These are phyloP conservation scores for Enteromius radiatus DNA, from an alignment of 2,797 vertebrate genomes.

Conservation along the genomic window DNA sequence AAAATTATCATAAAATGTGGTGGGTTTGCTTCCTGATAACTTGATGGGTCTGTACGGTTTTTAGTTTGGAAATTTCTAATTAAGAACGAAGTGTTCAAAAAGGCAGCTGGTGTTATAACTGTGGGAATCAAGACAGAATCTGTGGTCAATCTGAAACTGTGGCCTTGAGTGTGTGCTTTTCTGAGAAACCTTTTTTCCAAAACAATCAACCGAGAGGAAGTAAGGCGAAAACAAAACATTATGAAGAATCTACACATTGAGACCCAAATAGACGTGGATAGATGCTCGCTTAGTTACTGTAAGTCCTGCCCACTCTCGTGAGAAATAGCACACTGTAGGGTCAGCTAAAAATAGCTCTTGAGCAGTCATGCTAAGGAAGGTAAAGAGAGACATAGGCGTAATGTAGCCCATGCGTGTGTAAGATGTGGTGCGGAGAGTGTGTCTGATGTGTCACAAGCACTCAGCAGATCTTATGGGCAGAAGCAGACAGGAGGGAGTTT, in stretches of 20 bases:
- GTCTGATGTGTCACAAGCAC: conserved; percentile 60
- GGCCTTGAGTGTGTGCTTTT: conserved; percentile 18
- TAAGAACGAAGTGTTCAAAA: not conserved
- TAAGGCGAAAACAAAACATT: conserved; percentile 32
- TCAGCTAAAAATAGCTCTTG: conserved; percentile 55
- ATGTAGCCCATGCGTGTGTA: conserved; percentile 71
- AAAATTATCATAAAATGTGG: not conserved
- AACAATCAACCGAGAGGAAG: conserved; percentile 4
- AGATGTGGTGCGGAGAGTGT: conserved; percentile 64
- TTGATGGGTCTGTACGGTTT: not conserved
- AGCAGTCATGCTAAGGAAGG: conserved; percentile 52
- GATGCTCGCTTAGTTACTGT: conserved; percentile 63
- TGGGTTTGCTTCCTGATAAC: not conserved
- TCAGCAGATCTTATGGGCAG: conserved; percentile 33
- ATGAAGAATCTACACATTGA: conserved; percentile 27
- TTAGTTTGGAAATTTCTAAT: not conserved
- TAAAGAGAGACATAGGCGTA: conserved; percentile 63
- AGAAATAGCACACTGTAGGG: conserved; percentile 67
- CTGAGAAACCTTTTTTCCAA: conserved; percentile 6
- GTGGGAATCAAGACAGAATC: conserved; percentile 17
- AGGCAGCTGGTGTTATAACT: conserved; percentile 14
- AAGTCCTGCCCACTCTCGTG: conserved; percentile 64
- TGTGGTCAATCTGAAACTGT: conserved; percentile 20
- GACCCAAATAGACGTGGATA: conserved; percentile 41
- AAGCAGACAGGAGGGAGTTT: conserved; percentile 60